Conservation (phyloP, 1,140 invertebrate genomes). For the Conus betulinus region DNA sequence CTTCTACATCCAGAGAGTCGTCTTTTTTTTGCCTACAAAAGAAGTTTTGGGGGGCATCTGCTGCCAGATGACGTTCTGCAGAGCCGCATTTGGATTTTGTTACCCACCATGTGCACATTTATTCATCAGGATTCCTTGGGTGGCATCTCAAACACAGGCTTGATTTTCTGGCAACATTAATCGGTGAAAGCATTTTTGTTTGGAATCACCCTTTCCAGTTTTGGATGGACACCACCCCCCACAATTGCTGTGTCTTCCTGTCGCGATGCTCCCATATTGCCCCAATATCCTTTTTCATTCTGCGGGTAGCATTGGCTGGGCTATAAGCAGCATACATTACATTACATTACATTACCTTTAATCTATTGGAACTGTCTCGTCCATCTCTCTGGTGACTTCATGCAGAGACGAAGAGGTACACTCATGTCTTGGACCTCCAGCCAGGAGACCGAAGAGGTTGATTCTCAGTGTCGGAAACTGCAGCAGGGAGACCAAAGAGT, state of each 20-base stretch:
- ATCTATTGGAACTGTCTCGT: background rate
- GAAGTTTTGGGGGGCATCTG: background rate
- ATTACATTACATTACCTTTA: background rate
- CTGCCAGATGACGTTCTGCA: background rate
- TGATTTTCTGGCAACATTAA: background rate
- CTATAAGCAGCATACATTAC: too few relatives aligned
- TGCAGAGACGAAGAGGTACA: too few relatives aligned
- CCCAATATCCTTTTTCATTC: conserved; percentile 1
- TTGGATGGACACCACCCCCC: conserved; percentile 1
- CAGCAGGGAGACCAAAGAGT: too few relatives aligned
- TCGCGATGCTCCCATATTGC: background rate
- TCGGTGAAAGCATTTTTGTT: too few relatives aligned
- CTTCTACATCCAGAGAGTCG: too few relatives aligned
- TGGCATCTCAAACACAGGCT: too few relatives aligned
- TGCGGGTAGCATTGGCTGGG: too few relatives aligned
- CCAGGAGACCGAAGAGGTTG: too few relatives aligned
- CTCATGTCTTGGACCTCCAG: too few relatives aligned
- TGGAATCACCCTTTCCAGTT: background rate
- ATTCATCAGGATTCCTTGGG: too few relatives aligned
- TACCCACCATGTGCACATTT: background rate
- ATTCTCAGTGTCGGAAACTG: too few relatives aligned
- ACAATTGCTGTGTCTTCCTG: background rate
- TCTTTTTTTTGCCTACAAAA: background rate
- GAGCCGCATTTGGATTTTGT: background rate
- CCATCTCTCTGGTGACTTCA: background rate